Evolutionary conservation across 2,888 invertebrate species (phyloP), one percentile per base, ranked within the genome.

Genomic region (Melolontha melolontha): DNA sequence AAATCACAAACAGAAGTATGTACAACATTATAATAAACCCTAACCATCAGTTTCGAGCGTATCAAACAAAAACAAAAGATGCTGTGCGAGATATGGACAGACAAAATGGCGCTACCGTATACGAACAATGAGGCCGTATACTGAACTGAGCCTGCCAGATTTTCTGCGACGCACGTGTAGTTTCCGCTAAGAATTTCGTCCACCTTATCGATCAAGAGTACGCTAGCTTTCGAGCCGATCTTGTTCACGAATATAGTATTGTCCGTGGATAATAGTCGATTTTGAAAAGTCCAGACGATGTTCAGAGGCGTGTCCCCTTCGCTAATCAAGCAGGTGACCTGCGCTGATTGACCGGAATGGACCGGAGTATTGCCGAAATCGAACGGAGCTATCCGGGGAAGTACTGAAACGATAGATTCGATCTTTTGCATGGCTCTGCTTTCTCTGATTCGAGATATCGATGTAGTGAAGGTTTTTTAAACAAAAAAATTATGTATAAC

Each of bases 381-480:
- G 85, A 93, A 93, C 78, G 93, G 92, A 83, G 88, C 90, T 84
- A 94, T 92, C 84, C 89, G 91, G 81, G 93, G 93, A 79, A 90
- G 82, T 85, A 93, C 93, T 94, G 90, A 84, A 90, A 89, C 39
- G 62, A 67, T 27, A 34, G 34, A 52, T 8, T 49, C 49, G 16
- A 49, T 17, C 10, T 4, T 49, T 49, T 22, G 49, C 49, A 49
- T 22, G 16, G 12, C 34, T 34, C 34, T 34, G 34, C 34, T 47
- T 47, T 47, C 14, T 47, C 16, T 14, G 8, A 49, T 49, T 7
- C 1, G 10, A 10, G 7, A 49, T 11, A 49, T 17, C 49, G 34
- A 10, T 34, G 6, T 34, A 34, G 1, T 8, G 10, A 34, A 5
- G 8, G 6, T 34, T 34, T 5, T 34, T 49, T 6, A 49, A 17